Percentiles rank a stretch among this genome's conserved stretches.
Conservation (phyloP, 2,888 invertebrate species). For the Melinopterus prodromus region DNA sequence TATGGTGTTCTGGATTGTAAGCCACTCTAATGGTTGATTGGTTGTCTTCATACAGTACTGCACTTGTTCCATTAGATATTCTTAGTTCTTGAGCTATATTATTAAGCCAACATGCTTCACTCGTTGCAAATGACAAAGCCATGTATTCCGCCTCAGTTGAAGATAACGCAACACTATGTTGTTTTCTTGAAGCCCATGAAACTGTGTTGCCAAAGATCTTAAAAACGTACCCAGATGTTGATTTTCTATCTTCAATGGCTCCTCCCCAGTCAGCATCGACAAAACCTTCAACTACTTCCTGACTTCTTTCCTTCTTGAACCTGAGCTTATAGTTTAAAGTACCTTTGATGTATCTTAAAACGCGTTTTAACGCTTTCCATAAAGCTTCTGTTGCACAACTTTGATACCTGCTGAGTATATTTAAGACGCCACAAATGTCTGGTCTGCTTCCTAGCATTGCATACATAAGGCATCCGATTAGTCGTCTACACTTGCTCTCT, state of each 20-base stretch:
- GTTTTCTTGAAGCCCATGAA: conserved; percentile 50
- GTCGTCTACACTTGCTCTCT: conserved; percentile 15
- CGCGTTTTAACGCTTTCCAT: conserved; percentile 38
- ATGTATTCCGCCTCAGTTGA: conserved; percentile 54
- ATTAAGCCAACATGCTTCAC: conserved; percentile 49
- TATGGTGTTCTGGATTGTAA: conserved; percentile 29
- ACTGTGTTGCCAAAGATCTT: conserved; percentile 46
- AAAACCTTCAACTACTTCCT: conserved; percentile 39
- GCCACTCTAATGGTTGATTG: conserved; percentile 38
- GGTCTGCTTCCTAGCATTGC: conserved; percentile 29
- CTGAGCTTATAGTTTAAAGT: conserved; percentile 34
- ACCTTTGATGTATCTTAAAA: conserved; percentile 41
- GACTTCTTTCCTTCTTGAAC: conserved; percentile 27
- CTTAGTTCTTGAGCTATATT: conserved; percentile 45
- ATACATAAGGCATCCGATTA: conserved; percentile 30
- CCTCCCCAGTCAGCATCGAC: conserved; percentile 51
- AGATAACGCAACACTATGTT: conserved; percentile 48
- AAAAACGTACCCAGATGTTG: conserved; percentile 49
- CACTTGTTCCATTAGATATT: background rate
- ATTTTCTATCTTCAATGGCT: conserved; percentile 46
- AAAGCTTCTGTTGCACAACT: conserved; percentile 26
- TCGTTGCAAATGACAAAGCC: conserved; percentile 46
- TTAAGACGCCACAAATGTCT: conserved; percentile 19
- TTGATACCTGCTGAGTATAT: conserved; percentile 31
- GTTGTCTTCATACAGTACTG: conserved; percentile 37